phyloP scores from a whole-genome alignment of 2,888 invertebrate genomes.

The Apoda limacodes region DNA sequence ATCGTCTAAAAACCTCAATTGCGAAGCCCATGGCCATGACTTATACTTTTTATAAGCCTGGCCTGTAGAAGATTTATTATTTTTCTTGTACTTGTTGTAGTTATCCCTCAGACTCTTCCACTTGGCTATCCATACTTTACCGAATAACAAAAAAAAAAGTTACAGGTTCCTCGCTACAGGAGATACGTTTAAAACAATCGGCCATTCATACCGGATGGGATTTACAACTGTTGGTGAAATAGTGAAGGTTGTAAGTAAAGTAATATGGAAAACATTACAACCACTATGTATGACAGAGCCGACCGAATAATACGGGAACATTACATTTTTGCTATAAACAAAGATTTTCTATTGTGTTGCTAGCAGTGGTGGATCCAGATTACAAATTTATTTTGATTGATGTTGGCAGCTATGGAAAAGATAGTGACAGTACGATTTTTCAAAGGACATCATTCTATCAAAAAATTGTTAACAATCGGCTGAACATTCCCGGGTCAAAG shows the following conservation, averaged over 20 bases:
- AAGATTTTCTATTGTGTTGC: conserved; percentile 11
- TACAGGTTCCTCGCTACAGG: conserved; percentile 14
- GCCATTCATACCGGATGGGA: conserved; percentile 12
- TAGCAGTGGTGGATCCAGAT: conserved; percentile 14
- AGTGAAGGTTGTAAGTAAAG: conserved; percentile 11
- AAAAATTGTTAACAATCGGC: conserved; percentile 1
- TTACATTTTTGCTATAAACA: conserved; percentile 11
- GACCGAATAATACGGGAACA: conserved; percentile 13
- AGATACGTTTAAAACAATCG: conserved; percentile 12
- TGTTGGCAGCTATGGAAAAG: conserved; percentile 9
- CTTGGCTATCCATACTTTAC: conserved; percentile 15
- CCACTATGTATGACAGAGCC: conserved; percentile 13
- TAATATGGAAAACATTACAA: conserved; percentile 15
- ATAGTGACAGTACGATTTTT: conserved; percentile 9
- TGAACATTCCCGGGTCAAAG: conserved; percentile 9
- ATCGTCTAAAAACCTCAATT: conserved; percentile 11
- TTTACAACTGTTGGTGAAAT: conserved; percentile 12
- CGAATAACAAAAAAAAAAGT: conserved; percentile 8
- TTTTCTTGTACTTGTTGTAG: conserved; percentile 20
- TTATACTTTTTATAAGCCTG: conserved; percentile 20
- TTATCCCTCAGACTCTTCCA: conserved; percentile 23
- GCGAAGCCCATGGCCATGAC: conserved; percentile 21
- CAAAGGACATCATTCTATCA: conserved; percentile 1
- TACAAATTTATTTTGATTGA: conserved; percentile 14
- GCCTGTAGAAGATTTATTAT: conserved; percentile 1